Percentiles rank a stretch among this genome's conserved stretches.
Evolutionary conservation across 2,113 vertebrate genomes (phyloP).

Genomic region (Rana temporaria): DNA sequence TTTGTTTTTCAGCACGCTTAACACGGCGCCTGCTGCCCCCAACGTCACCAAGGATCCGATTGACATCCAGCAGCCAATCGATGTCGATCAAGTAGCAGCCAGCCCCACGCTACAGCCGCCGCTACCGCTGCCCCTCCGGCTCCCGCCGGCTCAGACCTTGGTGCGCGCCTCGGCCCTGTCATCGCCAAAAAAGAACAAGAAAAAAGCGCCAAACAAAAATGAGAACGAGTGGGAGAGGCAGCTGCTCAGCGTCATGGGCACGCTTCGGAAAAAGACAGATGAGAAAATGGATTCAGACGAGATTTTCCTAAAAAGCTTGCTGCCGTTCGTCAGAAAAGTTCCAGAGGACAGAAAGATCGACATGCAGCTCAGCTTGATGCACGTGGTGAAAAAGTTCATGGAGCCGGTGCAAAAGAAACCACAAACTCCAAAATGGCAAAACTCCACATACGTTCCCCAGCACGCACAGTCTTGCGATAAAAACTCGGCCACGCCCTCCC

Average conservation of each 20-base stretch:
- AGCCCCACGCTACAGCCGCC: not conserved
- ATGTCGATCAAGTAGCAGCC: not conserved
- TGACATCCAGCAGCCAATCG: not conserved
- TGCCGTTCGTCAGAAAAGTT: conserved; percentile 25
- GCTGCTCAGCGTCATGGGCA: conserved; percentile 11
- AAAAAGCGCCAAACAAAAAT: not conserved
- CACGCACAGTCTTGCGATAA: not conserved
- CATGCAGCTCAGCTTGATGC: conserved; percentile 32
- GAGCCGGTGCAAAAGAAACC: not conserved
- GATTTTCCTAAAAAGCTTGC: conserved; percentile 5
- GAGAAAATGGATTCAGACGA: not conserved
- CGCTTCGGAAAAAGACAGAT: not conserved
- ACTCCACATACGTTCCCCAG: not conserved
- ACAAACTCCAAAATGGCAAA: too few relatives aligned
- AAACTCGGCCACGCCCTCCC: not conserved
- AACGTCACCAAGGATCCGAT: not conserved
- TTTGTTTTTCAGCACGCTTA: not conserved
- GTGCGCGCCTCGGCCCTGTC: not conserved
- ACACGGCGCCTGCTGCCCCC: not conserved
- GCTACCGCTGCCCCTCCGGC: not conserved
- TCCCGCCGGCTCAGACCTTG: not conserved
- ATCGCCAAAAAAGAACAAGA: not conserved
- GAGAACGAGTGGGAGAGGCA: conserved; percentile 28
- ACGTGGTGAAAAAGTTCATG: conserved; percentile 25
- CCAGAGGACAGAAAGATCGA: conserved; percentile 15